phyloP scores from a whole-genome alignment of 2,888 invertebrate genomes.

The Amblyjoppa proteus region DNA sequence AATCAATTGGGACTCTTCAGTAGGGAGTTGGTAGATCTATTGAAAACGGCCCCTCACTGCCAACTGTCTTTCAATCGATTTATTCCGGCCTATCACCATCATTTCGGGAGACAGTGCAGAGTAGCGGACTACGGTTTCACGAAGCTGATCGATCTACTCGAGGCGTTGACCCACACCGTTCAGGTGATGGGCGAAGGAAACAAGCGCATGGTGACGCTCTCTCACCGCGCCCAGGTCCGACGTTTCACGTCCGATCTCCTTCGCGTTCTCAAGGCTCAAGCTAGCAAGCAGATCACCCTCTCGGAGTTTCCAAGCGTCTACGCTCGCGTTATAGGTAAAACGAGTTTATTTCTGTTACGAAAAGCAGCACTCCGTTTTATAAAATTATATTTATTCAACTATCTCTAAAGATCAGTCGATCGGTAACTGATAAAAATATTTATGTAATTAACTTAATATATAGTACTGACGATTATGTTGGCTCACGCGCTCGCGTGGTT shows the following conservation, averaged over 20 bases:
- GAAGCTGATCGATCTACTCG: constrained; percentile 95
- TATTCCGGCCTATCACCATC: constrained; percentile 98
- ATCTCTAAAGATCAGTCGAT: too few species aligned
- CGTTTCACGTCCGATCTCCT: constrained; percentile 97
- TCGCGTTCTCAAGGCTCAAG: constrained; percentile 93
- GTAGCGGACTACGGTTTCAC: constrained; percentile 99
- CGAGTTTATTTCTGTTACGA: not conserved
- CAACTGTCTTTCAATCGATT: constrained; percentile 94
- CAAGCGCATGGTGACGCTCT: constrained; percentile 93
- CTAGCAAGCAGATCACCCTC: constrained; percentile 90
- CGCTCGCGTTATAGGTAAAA: constrained; percentile 86
- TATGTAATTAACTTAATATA: too few species aligned
- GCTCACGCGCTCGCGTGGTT: too few species aligned
- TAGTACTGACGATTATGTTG: too few species aligned
- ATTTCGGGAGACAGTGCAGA: constrained; percentile 97
- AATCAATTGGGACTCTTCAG: constrained; percentile 93
- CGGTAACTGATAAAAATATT: too few species aligned
- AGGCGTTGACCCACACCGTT: constrained; percentile 94
- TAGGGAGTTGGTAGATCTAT: constrained; percentile 94
- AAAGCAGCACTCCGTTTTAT: too few species aligned
- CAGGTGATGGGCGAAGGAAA: constrained; percentile 96
- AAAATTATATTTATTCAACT: too few species aligned
- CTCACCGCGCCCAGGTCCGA: constrained; percentile 94
- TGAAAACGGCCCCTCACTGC: constrained; percentile 93
- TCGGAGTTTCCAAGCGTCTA: constrained; percentile 91